Percentiles rank a stretch among this genome's conserved stretches.
phyloP scores from a whole-genome alignment of 64 coral and sea anemone species.

The Platygyra sinensis region DNA sequence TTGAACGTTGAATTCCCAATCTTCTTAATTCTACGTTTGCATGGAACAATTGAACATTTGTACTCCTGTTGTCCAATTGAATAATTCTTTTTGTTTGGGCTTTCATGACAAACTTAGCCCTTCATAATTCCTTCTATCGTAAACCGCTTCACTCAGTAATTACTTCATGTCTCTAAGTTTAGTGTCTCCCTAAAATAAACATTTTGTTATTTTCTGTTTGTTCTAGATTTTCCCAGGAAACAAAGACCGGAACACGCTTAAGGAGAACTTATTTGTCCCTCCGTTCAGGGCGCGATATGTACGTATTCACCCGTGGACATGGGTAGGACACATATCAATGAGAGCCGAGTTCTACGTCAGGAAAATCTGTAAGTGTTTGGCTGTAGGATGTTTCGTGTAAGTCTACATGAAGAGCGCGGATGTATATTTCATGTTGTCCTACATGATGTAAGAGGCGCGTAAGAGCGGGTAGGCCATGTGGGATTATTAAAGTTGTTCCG shows the following conservation, averaged over 20 bases:
- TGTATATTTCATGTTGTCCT: too few species aligned
- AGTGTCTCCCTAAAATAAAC: neutral
- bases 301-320: conserved; percentile 47
- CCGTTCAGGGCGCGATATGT: conserved; percentile 40
- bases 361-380: conserved; percentile 14
- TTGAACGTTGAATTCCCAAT: too few species aligned
- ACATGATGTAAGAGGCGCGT: too few species aligned
- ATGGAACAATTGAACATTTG: too few species aligned
- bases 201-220: neutral
- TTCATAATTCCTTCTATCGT: neutral
- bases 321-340: conserved; percentile 51
- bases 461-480: too few species aligned
- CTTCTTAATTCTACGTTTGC: too few species aligned
- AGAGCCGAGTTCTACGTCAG: conserved; percentile 53
- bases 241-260: conserved; percentile 48
- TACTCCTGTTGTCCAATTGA: too few species aligned
- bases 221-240: conserved; percentile 45
- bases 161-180: neutral
- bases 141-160: neutral
- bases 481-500: too few species aligned
- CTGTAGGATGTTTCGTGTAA: too few species aligned
- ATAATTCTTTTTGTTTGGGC: too few species aligned
- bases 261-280: conserved; percentile 23
- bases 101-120: neutral
- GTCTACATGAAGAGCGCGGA: too few species aligned